Percentiles rank a stretch among this genome's conserved stretches.
These are phyloP conservation scores for Aurelia aurita DNA, from an alignment of 30 jellyfish, hydroid and myxozoan genomes.

Conservation along the genomic window DNA sequence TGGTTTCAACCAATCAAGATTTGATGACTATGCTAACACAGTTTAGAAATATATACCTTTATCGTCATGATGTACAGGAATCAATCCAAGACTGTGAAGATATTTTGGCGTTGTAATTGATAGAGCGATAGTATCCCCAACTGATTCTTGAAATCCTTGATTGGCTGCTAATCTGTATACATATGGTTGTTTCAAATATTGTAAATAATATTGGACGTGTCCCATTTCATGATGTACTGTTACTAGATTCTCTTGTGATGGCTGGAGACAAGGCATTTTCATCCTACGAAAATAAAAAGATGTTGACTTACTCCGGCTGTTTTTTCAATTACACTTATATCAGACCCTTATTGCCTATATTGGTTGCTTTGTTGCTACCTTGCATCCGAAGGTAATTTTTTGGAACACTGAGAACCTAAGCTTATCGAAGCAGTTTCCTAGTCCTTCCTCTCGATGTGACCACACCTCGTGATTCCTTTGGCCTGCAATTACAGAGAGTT, in stretches of 20 bases:
- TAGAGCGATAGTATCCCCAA: constrained; percentile 83
- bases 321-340: too few species aligned
- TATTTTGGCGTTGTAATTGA: constrained; percentile 83
- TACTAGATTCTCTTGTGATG: constrained; percentile 61
- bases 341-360: too few species aligned
- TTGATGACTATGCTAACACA: not conserved
- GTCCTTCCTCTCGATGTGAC: too few species aligned
- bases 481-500: too few species aligned
- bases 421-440: too few species aligned
- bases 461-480: too few species aligned
- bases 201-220: constrained; percentile 71
- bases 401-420: too few species aligned
- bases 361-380: too few species aligned
- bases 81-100: constrained; percentile 61
- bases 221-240: constrained; percentile 94
- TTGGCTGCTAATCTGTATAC: constrained; percentile 83
- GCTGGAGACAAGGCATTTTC: constrained; percentile 88
- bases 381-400: too few species aligned
- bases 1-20: not conserved
- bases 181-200: constrained; percentile 66
- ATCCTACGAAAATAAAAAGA: constrained; percentile 33
- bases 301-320: too few species aligned
- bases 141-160: constrained; percentile 89
- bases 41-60: constrained; percentile 20
- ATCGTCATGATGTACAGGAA: constrained; percentile 52